phyloP scores from a whole-genome alignment of 2,113 vertebrate species.

The Hippocampus guttulatus region DNA sequence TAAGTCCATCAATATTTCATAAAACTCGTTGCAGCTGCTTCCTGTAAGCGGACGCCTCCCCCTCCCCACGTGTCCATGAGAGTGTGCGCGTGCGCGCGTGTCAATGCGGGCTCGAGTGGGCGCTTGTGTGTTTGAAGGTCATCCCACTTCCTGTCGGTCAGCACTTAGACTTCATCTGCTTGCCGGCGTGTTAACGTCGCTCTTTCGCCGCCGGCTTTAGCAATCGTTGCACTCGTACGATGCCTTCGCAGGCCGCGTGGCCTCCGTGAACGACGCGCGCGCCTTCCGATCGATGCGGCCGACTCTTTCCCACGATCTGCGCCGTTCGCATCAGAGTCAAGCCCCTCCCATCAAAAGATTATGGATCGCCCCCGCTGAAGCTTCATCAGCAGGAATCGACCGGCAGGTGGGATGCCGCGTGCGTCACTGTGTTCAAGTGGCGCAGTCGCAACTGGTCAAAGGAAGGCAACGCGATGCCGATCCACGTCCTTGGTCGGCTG shows the following conservation, averaged over 20 bases:
- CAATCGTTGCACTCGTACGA: too few relatives aligned
- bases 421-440: neutral
- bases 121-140: neutral
- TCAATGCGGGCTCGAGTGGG: too few relatives aligned
- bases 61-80: neutral
- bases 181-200: neutral
- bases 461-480: neutral
- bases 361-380: neutral
- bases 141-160: neutral
- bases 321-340: neutral
- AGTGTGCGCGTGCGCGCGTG: neutral
- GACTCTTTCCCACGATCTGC: constrained; percentile 50
- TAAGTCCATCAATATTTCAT: constrained; percentile 70
- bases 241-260: too few relatives aligned
- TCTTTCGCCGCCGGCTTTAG: neutral
- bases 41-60: constrained; percentile 47
- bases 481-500: neutral
- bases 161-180: neutral
- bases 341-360: neutral
- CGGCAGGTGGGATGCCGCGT: neutral
- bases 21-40: constrained; percentile 52
- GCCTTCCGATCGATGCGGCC: constrained; percentile 23
- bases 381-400: constrained; percentile 3
- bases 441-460: neutral
- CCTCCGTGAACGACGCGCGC: neutral